Evolutionary conservation across 2,113 vertebrate species (phyloP), one percentile per base, ranked within the genome.

Genomic region (Phylloscopus trochiloides): DNA sequence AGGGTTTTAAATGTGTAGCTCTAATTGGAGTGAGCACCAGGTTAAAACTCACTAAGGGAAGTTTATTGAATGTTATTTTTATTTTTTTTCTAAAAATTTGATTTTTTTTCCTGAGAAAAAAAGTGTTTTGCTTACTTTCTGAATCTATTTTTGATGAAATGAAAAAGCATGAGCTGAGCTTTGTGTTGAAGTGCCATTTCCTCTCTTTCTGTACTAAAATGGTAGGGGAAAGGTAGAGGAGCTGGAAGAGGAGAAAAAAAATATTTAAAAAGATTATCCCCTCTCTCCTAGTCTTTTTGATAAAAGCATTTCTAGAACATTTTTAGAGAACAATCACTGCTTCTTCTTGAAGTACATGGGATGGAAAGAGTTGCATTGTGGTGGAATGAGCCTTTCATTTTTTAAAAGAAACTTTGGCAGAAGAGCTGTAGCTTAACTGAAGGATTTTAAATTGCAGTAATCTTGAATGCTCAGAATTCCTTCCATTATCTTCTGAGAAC

Each of bases 111-210:
- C 16, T 50, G 18, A 34, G 24, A 20, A 45, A 78, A 78, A 25
- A 47, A 38, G 13, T 25, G 11, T 70, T 86, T 89, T 76, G 40
- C 7, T 80, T 9, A 4, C 16, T 82, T 83, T 92, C 21, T 79
- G 17, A 72, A 61, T 54, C n/a, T 92, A 34, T 86, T 92, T 95
- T 73, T 36, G 50, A 66, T 76, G 32, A 12, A 63, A 68, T 80
- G 34, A 28, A 38, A 51, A 54, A 77, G 5, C 20, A 22, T 51
- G 47, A 75, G 7, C 10, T 66, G 52, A 87, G 61, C 14, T 76
- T 85, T 65, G 31, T 62, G 12, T 40, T 16, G 55, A 66, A n/a
- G 17, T 63, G 47, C 14, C 5, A 20, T 86, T 83, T 85, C 32
- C 24, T 38, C 18, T 36, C 76, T 84, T 81, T 47, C 12, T 6